Evolutionary conservation across 2,797 vertebrate species (phyloP), one percentile per base, ranked within the genome.

Genomic region (Threskiornis aethiopicus): DNA sequence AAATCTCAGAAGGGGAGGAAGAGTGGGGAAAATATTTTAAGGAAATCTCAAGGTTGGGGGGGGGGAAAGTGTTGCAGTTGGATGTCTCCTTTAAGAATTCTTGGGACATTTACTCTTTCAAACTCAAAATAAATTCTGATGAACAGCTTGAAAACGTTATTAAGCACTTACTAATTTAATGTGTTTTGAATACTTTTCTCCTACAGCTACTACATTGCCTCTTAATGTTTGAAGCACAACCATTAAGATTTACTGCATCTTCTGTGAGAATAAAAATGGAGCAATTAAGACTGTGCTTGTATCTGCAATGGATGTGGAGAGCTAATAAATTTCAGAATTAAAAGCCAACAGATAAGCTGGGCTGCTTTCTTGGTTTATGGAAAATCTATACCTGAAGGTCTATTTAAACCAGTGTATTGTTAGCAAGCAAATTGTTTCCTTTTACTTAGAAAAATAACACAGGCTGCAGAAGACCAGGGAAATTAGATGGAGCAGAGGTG

Each of bases 271-370:
- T 97, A 97, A 98, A 98, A 98, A 98, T 89, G 92, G 95, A 98
- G 97, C 97, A 98, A 98, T 98, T 98, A 98, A 97, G 96, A 96
- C 91, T 83, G 61, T 93, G 95, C 87, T 97, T 97, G 95, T 97
- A 97, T 97, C 95, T 96, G 81, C 97, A 97, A 94, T 89, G 78
- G 91, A 94, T 90, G 58, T 46, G 61, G 93, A 97, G 85, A 98
- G 80, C 96, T 97, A 97, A 98, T 98, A 98, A 97, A 98, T 98
- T 97, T 96, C 78, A 96, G 89, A 96, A 98, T 97, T 98, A 98
- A 98, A 98, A 98, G 93, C 92, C 92, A 97, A 93, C 77, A 97
- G 92, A 98, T 97, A 97, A 96, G 78, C 70, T 87, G n/a, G 69
- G 84, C 69, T 96, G 87, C 80, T 97, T 96, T 93, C 72, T 58